Evolutionary conservation across 2,888 invertebrate genomes (phyloP).

Genomic region (Thyatira batis): DNA sequence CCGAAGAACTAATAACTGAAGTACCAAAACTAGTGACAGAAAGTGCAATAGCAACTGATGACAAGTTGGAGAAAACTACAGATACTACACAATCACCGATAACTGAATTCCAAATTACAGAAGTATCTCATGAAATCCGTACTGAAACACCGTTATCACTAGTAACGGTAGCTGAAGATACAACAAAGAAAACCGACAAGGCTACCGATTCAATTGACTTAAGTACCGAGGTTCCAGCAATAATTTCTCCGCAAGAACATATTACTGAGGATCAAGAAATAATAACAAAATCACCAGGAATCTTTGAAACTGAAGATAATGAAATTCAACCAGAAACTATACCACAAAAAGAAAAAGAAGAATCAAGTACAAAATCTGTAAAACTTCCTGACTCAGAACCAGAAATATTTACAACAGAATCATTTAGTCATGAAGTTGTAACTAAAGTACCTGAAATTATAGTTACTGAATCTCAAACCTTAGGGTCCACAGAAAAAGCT

Average conservation of each 20-base stretch:
- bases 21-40: constrained; percentile 5
- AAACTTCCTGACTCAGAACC: not conserved
- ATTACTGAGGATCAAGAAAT: not conserved
- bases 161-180: not conserved
- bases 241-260: not conserved
- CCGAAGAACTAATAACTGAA: constrained; percentile 11
- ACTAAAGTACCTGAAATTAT: not conserved
- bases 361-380: constrained; percentile 5
- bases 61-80: not conserved
- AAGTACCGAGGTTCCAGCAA: not conserved
- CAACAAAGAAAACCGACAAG: not conserved
- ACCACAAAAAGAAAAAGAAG: not conserved
- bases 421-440: not conserved
- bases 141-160: not conserved
- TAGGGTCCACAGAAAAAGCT: not conserved
- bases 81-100: not conserved
- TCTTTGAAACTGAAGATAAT: not conserved
- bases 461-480: not conserved
- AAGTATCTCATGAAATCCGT: not conserved
- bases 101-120: not conserved
- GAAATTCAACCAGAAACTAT: not conserved
- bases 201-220: not conserved
- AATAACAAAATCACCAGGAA: constrained; percentile 1
- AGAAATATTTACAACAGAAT: constrained; percentile 1
- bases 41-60: not conserved